Evolutionary conservation across 2,888 invertebrate species (phyloP).

Genomic region (Notodonta ziczac): DNA sequence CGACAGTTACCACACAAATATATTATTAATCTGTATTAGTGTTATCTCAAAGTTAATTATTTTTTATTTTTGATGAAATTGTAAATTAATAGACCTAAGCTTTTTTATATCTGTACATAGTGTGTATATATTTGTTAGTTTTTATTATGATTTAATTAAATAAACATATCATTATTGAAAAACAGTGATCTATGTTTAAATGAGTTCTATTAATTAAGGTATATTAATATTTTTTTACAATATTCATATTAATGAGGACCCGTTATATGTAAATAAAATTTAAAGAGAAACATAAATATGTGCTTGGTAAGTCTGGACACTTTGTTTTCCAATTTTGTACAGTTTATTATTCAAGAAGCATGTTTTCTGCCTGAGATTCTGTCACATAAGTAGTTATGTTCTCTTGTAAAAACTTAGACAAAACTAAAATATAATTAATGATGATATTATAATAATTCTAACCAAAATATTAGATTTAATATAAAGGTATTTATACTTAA

Average conservation of each 20-base stretch:
- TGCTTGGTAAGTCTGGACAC: neutral
- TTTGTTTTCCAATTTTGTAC: neutral
- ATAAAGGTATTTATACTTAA: too few species aligned
- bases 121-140: too few species aligned
- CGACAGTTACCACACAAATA: constrained; percentile 6
- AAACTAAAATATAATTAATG: constrained; percentile 8
- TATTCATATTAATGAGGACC: neutral
- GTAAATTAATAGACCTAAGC: too few species aligned
- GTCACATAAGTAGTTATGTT: neutral
- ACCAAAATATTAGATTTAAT: too few species aligned
- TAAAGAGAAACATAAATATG: neutral
- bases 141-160: too few species aligned
- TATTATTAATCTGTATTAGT: constrained; percentile 12
- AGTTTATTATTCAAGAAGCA: neutral
- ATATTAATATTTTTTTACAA: neutral
- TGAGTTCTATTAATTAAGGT: neutral
- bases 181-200: neutral
- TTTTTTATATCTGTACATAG: too few species aligned
- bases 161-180: too few species aligned
- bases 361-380: neutral
- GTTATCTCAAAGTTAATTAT: constrained; percentile 11
- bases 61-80: too few species aligned
- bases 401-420: constrained; percentile 4
- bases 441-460: too few species aligned
- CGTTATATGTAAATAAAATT: constrained; percentile 1